Evolutionary conservation across 2,888 invertebrate species (phyloP).

Genomic region (Corbicula japonica): DNA sequence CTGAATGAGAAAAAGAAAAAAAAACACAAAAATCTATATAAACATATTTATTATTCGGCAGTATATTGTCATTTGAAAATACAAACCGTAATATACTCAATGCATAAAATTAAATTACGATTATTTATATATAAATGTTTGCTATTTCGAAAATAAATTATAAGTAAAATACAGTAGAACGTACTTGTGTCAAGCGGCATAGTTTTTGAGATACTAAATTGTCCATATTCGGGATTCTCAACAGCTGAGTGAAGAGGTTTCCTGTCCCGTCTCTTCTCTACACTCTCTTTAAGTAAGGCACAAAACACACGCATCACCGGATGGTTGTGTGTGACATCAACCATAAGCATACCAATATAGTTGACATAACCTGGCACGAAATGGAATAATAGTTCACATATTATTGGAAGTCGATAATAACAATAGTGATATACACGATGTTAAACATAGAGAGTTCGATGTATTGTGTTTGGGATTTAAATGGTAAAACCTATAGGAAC

Average conservation of each 20-base stretch:
- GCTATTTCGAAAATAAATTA: not conserved
- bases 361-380: conserved; percentile 60
- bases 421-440: no score
- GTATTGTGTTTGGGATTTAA: no score
- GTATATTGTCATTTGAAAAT: not conserved
- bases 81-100: not conserved
- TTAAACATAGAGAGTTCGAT: no score
- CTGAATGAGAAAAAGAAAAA: not conserved
- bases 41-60: no score
- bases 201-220: not conserved
- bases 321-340: conserved; percentile 62
- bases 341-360: conserved; percentile 60
- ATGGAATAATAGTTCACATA: no score
- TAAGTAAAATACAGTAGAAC: not conserved
- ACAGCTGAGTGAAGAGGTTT: conserved; percentile 13
- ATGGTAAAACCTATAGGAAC: no score
- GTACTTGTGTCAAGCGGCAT: conserved; percentile 4
- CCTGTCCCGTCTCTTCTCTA: conserved; percentile 12
- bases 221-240: conserved; percentile 16
- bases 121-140: not conserved
- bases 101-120: not conserved
- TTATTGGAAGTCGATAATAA: no score
- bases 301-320: conserved; percentile 60
- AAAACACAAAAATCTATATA: no score
- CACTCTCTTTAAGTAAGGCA: conserved; percentile 20